Percentiles rank a stretch among this genome's conserved stretches.
phyloP scores from a whole-genome alignment of 2,797 vertebrate genomes.

The Antrozous pallidus region DNA sequence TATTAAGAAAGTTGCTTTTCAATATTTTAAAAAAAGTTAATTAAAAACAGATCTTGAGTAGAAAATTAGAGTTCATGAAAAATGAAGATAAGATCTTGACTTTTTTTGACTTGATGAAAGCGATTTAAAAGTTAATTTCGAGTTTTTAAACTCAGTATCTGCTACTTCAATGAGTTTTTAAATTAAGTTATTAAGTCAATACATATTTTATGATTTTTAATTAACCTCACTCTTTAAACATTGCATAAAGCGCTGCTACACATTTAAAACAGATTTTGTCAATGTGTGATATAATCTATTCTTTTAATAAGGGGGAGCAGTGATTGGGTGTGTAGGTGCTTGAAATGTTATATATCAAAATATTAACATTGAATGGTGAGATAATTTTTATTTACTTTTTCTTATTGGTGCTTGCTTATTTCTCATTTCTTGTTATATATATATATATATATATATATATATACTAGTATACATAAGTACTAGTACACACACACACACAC shows the following conservation, averaged over 20 bases:
- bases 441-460: neutral
- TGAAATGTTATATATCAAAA: constrained; percentile 22
- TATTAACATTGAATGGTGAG: neutral
- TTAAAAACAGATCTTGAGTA: constrained; percentile 52
- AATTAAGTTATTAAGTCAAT: constrained; percentile 66
- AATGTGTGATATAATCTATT: neutral
- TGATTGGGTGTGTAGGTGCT: neutral
- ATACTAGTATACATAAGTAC: too few species aligned
- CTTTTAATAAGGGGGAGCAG: neutral
- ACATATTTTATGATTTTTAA: constrained; percentile 65
- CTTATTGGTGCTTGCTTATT: constrained; percentile 22
- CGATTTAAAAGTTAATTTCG: constrained; percentile 45
- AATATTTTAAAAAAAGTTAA: constrained; percentile 17
- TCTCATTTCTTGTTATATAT: neutral
- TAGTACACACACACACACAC: neutral
- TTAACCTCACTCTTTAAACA: constrained; percentile 54
- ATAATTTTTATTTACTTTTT: constrained; percentile 10
- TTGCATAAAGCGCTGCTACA: constrained; percentile 1
- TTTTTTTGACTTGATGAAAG: constrained; percentile 59
- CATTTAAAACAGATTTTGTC: constrained; percentile 3
- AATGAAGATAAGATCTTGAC: constrained; percentile 46
- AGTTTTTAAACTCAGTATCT: constrained; percentile 41
- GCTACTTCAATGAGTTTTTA: constrained; percentile 58
- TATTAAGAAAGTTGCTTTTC: neutral
- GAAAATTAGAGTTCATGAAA: constrained; percentile 51